These are phyloP conservation scores for Dissostichus mawsoni DNA, from an alignment of 2,113 vertebrate genomes.

Conservation along the genomic window DNA sequence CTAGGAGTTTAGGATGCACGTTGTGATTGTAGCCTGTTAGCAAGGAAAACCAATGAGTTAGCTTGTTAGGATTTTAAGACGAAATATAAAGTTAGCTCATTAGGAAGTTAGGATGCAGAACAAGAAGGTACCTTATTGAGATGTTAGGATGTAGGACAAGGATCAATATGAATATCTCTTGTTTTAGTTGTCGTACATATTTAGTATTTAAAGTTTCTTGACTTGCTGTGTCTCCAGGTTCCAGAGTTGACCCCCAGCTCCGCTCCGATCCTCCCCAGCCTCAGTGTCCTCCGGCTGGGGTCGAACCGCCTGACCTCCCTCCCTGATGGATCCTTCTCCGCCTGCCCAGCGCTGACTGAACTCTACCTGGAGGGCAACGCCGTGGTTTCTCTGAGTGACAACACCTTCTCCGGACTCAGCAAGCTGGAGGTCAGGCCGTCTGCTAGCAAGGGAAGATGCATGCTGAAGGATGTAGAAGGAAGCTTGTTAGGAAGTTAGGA, in stretches of 20 bases:
- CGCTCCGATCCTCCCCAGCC: slow-evolving; percentile 49
- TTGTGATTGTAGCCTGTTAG: too few relatives aligned
- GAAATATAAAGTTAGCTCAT: too few relatives aligned
- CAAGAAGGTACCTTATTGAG: too few relatives aligned
- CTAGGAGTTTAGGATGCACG: too few relatives aligned
- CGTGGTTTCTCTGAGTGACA: slow-evolving; percentile 62
- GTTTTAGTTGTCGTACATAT: neutral
- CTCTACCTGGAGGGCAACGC: slow-evolving; percentile 76
- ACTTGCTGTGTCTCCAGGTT: slow-evolving; percentile 41
- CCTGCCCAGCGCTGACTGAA: slow-evolving; percentile 68
- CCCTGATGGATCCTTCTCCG: slow-evolving; percentile 55
- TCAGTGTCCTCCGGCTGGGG: slow-evolving; percentile 75
- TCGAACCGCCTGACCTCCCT: slow-evolving; percentile 68
- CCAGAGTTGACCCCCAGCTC: slow-evolving; percentile 22
- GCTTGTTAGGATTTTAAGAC: too few relatives aligned
- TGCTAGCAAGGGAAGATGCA: too few relatives aligned
- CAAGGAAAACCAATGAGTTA: too few relatives aligned
- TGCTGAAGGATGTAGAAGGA: too few relatives aligned
- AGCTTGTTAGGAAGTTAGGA: neutral
- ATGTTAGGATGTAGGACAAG: too few relatives aligned
- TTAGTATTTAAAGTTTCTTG: neutral
- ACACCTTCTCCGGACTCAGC: slow-evolving; percentile 72
- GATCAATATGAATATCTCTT: neutral
- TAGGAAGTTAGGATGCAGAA: too few relatives aligned
- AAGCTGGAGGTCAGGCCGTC: slow-evolving; percentile 63